Conservation (phyloP, 1,140 invertebrate species). For the Aphaenogaster ashmeadi region DNA sequence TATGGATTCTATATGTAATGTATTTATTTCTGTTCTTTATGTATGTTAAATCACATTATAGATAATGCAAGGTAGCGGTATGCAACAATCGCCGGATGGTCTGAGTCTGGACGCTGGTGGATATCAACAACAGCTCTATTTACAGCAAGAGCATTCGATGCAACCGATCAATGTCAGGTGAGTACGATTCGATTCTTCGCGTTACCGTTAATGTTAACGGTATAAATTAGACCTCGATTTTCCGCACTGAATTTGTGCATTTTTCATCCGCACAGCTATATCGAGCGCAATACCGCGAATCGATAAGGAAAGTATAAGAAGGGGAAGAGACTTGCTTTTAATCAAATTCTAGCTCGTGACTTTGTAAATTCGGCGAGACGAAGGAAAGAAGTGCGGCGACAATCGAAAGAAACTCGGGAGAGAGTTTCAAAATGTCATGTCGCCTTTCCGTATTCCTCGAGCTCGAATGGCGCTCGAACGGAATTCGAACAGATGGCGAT, state of each 20-base stretch:
- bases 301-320: not conserved
- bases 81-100: conserved; percentile 90
- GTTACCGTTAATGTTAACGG: not conserved
- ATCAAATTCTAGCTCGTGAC: not conserved
- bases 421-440: not conserved
- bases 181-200: conserved; percentile 54
- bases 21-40: not conserved
- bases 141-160: conserved; percentile 87
- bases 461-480: conserved; percentile 3
- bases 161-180: conserved; percentile 86
- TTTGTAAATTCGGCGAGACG: not conserved
- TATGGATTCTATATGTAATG: not conserved
- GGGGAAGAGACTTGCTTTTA: not conserved
- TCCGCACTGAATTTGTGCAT: not conserved
- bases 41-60: conserved; percentile 69
- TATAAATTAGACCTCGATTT: conserved; percentile 12
- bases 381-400: not conserved
- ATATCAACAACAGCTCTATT: conserved; percentile 91
- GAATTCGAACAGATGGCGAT: conserved; percentile 65
- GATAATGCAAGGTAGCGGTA: conserved; percentile 88
- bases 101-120: conserved; percentile 90
- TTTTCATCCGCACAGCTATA: not conserved
- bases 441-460: conserved; percentile 12
- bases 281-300: not conserved
- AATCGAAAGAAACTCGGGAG: conserved; percentile 7